A percentile compares a stretch with the other conserved stretches of the same genome.
These are phyloP conservation scores for Bellardia bayeri DNA, from an alignment of 2,888 invertebrate genomes.

Conservation along the genomic window DNA sequence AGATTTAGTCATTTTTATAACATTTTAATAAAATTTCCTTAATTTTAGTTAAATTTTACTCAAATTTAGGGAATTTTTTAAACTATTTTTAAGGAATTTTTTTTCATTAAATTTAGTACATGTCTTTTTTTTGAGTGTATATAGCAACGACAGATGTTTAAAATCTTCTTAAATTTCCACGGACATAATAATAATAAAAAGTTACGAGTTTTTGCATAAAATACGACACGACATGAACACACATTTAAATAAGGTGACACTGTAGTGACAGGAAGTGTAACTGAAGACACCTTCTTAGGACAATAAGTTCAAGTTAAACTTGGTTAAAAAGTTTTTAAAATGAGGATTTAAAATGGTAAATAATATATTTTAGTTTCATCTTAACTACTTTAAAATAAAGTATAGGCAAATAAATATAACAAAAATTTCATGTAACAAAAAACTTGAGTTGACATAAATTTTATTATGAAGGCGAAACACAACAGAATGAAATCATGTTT, in stretches of 20 bases:
- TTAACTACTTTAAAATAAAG: background rate
- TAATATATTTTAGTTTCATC: slow-evolving; percentile 7
- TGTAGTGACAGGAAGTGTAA: slow-evolving; percentile 57
- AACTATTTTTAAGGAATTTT: no score
- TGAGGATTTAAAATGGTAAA: slow-evolving; percentile 20
- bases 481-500: slow-evolving; percentile 42
- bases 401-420: background rate
- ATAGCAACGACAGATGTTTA: background rate
- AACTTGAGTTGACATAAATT: slow-evolving; percentile 24
- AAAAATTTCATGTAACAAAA: background rate
- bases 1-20: no score
- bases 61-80: no score
- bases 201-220: background rate
- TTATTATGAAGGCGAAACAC: slow-evolving; percentile 22
- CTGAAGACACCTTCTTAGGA: slow-evolving; percentile 26
- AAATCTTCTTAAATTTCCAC: slow-evolving; percentile 39
- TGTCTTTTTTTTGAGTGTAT: no score
- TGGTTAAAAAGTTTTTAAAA: background rate
- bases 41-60: no score
- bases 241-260: slow-evolving; percentile 27
- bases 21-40: no score
- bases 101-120: no score
- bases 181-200: slow-evolving; percentile 3
- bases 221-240: background rate
- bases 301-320: background rate